A percentile compares a stretch with the other conserved stretches of the same genome.
phyloP scores from a whole-genome alignment of 2,113 vertebrate species.

The Saguinus midas region DNA sequence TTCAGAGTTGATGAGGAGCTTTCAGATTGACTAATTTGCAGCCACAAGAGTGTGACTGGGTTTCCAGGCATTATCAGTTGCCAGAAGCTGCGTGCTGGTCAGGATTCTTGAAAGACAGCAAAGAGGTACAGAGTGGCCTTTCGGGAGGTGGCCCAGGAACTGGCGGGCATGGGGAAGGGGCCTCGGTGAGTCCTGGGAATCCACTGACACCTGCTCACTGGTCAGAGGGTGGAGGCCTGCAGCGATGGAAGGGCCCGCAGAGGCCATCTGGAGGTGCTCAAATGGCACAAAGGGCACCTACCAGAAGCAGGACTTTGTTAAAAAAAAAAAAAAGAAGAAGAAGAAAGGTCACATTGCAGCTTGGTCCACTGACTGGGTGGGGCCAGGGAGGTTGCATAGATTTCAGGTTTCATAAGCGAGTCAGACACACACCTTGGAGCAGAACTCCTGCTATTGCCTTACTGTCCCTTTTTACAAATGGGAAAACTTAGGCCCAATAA shows the following conservation, averaged over 20 bases:
- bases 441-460: neutral
- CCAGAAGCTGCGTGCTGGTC: neutral
- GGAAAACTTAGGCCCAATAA: neutral
- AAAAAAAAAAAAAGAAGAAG: too few species aligned
- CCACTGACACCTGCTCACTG: neutral
- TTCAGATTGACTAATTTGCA: slow-evolving; percentile 27
- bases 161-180: neutral
- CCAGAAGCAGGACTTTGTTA: neutral
- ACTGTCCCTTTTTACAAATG: neutral
- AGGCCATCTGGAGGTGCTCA: neutral
- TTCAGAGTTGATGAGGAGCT: neutral
- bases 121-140: neutral
- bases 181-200: neutral
- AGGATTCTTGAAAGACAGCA: neutral
- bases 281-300: neutral
- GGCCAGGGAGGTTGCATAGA: neutral
- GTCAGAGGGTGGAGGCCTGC: neutral
- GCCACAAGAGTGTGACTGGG: neutral
- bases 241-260: too few species aligned
- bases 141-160: neutral
- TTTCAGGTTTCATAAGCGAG: neutral
- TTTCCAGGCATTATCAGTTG: neutral
- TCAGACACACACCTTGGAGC: neutral
- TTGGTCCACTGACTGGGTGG: neutral
- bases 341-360: too few species aligned